A percentile compares a stretch with the other conserved stretches of the same genome.
Evolutionary conservation across 2,888 invertebrate genomes (phyloP).

Genomic region (Holacanthella duospinosa): DNA sequence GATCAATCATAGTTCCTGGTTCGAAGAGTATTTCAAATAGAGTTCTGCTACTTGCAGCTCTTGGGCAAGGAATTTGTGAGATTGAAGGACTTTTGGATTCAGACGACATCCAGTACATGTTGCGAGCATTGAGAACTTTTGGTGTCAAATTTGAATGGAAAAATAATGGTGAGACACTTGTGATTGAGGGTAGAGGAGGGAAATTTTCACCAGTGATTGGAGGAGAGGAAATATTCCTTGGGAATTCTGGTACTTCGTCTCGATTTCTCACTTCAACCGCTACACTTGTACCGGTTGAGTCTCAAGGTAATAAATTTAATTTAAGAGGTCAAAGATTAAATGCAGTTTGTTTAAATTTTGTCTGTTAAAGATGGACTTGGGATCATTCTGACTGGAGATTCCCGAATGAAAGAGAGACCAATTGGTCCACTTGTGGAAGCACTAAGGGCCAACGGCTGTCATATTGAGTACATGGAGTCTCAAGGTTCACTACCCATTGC

Average conservation of each 20-base stretch:
- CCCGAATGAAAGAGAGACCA: slow-evolving; percentile 5
- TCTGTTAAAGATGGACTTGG: not conserved
- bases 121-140: not conserved
- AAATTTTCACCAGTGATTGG: not conserved
- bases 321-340: too few species aligned
- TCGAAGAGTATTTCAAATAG: slow-evolving; percentile 8
- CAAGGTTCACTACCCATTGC: not conserved
- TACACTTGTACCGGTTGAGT: not conserved
- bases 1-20: not conserved
- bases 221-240: not conserved
- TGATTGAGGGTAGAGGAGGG: not conserved
- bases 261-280: slow-evolving; percentile 4
- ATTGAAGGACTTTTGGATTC: slow-evolving; percentile 2
- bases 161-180: not conserved
- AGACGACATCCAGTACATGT: slow-evolving; percentile 2
- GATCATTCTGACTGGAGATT: not conserved
- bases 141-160: not conserved
- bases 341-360: too few species aligned
- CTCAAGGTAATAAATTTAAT: too few species aligned
- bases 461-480: slow-evolving; percentile 3
- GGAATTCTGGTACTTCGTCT: slow-evolving; percentile 7
- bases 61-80: slow-evolving; percentile 2
- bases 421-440: slow-evolving; percentile 5
- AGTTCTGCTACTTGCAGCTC: slow-evolving; percentile 8
- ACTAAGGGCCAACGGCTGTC: not conserved